Percentiles rank a stretch among this genome's conserved stretches.
Conservation (phyloP, 2,113 vertebrate species). For the Mus pahari region DNA sequence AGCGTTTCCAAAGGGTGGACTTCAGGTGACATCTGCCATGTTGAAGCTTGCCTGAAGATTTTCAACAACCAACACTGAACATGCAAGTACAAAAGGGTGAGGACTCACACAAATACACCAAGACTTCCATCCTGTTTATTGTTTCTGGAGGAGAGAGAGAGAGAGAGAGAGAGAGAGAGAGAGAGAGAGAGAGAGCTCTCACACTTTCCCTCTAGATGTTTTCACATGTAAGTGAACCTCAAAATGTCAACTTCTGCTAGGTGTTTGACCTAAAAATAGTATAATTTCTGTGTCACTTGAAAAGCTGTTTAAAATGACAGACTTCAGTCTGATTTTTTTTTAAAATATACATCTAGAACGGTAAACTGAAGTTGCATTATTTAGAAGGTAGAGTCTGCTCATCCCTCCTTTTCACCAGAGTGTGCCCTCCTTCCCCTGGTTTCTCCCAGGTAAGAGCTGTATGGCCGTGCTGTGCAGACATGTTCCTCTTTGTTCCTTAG, state of each 20-base stretch:
- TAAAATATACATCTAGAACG: slow-evolving; percentile 30
- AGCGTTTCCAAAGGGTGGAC: slow-evolving; percentile 61
- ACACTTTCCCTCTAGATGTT: slow-evolving; percentile 64
- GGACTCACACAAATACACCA: background rate
- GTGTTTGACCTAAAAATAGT: slow-evolving; percentile 80
- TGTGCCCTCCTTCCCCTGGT: background rate
- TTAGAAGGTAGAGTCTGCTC: background rate
- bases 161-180: background rate
- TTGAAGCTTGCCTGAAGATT: slow-evolving; percentile 3
- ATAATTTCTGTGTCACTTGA: slow-evolving; percentile 73
- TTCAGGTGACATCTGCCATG: slow-evolving; percentile 71
- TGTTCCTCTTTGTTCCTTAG: slow-evolving; percentile 32
- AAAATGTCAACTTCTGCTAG: slow-evolving; percentile 78
- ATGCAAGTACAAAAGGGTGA: background rate
- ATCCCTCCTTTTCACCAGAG: slow-evolving; percentile 57
- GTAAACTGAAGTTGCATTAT: slow-evolving; percentile 24
- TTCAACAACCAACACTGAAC: slow-evolving; percentile 37
- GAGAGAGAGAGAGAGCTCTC: background rate
- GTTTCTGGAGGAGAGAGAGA: slow-evolving; percentile 47
- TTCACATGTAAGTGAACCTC: slow-evolving; percentile 71
- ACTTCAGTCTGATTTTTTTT: slow-evolving; percentile 67
- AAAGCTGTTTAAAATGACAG: slow-evolving; percentile 79
- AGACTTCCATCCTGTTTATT: slow-evolving; percentile 60
- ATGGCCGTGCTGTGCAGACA: background rate
- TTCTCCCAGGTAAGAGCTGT: slow-evolving; percentile 31